phyloP scores from a whole-genome alignment of 2,797 vertebrate species.

The Hippocampus kuda region DNA sequence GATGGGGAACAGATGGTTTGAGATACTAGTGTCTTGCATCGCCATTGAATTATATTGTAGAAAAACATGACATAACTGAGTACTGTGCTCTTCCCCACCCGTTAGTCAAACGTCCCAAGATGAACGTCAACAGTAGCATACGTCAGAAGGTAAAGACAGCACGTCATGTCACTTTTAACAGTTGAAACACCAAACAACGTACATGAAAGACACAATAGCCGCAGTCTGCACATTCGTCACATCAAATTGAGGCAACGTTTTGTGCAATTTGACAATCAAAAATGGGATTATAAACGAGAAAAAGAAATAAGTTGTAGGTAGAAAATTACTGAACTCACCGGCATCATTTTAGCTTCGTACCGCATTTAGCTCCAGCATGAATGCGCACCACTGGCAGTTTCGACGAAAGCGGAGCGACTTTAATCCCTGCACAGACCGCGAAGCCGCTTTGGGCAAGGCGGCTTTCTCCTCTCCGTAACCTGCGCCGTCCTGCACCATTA shows the following conservation, averaged over 20 bases:
- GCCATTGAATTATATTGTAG: neutral
- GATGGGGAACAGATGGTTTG: no score
- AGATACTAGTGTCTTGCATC: no score
- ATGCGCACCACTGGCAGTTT: conserved; percentile 49
- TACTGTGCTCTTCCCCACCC: neutral
- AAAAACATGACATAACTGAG: neutral
- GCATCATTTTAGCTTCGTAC: conserved; percentile 93
- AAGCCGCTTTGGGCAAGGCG: conserved; percentile 38
- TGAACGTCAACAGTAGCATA: neutral
- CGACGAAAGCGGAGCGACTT: conserved; percentile 52
- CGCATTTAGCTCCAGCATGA: conserved; percentile 73
- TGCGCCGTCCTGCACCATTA: conserved; percentile 33
- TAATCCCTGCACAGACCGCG: conserved; percentile 40
- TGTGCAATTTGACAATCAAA: neutral
- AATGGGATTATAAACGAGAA: neutral
- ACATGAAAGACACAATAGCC: neutral
- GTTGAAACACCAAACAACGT: neutral
- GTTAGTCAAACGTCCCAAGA: neutral
- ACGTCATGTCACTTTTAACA: neutral
- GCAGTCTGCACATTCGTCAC: neutral
- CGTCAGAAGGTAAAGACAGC: neutral
- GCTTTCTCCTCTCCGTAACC: conserved; percentile 42
- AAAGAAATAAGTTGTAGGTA: neutral
- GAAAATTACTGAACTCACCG: conserved; percentile 70
- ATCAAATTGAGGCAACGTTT: neutral